Conservation (phyloP, 64 coral and sea anemone genomes). For the Porites lutea region DNA sequence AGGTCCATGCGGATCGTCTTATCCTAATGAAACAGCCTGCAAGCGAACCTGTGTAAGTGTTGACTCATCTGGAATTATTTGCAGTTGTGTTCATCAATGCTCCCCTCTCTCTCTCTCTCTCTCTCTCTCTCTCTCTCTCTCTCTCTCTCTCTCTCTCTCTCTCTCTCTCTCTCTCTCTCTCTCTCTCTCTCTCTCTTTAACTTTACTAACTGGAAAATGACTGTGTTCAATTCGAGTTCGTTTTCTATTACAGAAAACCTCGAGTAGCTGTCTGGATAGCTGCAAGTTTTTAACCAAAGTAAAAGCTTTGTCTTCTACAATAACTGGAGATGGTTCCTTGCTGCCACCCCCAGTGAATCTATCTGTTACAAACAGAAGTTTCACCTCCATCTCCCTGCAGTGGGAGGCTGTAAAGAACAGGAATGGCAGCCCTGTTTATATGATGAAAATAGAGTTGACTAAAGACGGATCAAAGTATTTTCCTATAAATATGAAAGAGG, state of each 20-base stretch:
- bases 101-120: too few species aligned
- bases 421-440: constrained; percentile 10
- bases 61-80: background rate
- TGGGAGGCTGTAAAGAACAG: background rate
- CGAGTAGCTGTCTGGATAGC: background rate
- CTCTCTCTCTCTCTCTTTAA: too few species aligned
- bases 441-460: constrained; percentile 4
- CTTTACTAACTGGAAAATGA: background rate
- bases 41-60: constrained; percentile 9
- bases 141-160: too few species aligned
- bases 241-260: background rate
- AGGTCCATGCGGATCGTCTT: background rate
- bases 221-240: too few species aligned
- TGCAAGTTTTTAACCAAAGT: background rate
- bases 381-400: background rate
- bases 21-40: background rate
- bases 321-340: background rate
- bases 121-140: too few species aligned
- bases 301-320: background rate
- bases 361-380: background rate
- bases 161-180: too few species aligned
- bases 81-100: background rate
- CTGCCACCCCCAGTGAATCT: background rate
- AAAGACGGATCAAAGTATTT: background rate
- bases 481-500: too few species aligned